Base-by-base conservation (phyloP, 2,888 invertebrate genomes). In the Xanthorhoe designata region DNA sequence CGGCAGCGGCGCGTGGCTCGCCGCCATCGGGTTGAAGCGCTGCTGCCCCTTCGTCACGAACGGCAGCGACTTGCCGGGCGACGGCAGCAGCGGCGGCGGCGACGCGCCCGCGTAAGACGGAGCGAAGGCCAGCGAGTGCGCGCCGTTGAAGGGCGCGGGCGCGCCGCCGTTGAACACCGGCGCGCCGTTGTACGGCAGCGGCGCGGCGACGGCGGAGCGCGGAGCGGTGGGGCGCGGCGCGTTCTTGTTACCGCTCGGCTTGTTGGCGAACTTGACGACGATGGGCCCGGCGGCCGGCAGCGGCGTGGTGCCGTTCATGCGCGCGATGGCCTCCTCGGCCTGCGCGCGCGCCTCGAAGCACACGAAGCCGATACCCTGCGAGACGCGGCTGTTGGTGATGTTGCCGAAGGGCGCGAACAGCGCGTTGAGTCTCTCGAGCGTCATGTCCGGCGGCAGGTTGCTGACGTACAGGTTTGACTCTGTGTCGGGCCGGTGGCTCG, bases 401-500 rank as follows among this genome's bases (percentile, higher is more conserved):
- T 76, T 79, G 38, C 94, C 94, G 78, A 89, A 93, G 75, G 87
- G 89, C 62, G 83, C 80, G 82, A 94, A 94, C 64, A 94, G 78
- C 60, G 71, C 81, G 80, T 94, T 94, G 57, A 94, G 88, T 66
- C 92, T 85, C 80, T 94, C 94, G 64, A 94, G 80, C 66, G 92
- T 93, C 92, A 92, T 94, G 78, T 94, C 94, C 17, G 94, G 93
- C 75, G 94, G 94, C 77, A 94, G 85, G 80, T 94, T 94, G 75
- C 94, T 94, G 76, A 94, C 92, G 78, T 94, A 94, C 69, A 94
- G 88, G 81, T 94, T 94, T 68, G 91, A 93, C 76, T 94, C 94
- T 32, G 88, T 92, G 80, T 94, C 94, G 45, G 93, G 94, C 76
- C 92, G 92, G 81, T 92, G 94, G 82, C 90, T 91, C 71, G 85